These are phyloP conservation scores for Amazona finschi DNA, from an alignment of 2,797 vertebrate genomes.

Conservation along the genomic window DNA sequence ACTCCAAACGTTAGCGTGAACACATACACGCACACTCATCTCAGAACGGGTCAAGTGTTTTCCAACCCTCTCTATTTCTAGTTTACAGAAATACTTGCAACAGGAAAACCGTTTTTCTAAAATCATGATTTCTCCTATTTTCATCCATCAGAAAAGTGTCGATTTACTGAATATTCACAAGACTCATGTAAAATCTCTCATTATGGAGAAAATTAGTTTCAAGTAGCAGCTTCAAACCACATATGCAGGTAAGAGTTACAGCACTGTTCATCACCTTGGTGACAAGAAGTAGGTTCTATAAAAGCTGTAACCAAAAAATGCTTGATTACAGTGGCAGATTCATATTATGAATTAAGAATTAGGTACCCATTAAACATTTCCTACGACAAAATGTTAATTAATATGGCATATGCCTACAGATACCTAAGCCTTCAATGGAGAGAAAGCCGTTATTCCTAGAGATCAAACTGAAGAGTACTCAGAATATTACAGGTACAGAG, in stretches of 20 bases:
- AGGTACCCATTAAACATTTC: neutral
- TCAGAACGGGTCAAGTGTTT: neutral
- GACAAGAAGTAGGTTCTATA: neutral
- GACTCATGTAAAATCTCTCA: neutral
- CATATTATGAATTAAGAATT: neutral
- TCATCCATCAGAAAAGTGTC: neutral
- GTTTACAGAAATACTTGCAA: neutral
- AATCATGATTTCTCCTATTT: neutral
- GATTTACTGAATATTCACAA: neutral
- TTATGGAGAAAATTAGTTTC: neutral
- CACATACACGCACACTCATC: rapidly evolving
- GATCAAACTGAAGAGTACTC: neutral
- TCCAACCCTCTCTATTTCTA: neutral
- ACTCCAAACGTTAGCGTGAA: neutral
- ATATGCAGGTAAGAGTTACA: neutral
- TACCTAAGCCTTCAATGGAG: neutral
- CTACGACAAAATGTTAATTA: neutral
- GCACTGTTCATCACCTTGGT: neutral
- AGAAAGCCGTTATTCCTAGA: neutral
- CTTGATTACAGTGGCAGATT: neutral
- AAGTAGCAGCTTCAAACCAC: neutral
- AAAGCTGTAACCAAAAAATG: neutral
- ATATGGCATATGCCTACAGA: neutral
- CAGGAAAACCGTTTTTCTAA: neutral
- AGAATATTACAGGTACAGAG: neutral